Base-by-base conservation (phyloP, 2,113 vertebrate genomes). In the Anseranas semipalmata region DNA sequence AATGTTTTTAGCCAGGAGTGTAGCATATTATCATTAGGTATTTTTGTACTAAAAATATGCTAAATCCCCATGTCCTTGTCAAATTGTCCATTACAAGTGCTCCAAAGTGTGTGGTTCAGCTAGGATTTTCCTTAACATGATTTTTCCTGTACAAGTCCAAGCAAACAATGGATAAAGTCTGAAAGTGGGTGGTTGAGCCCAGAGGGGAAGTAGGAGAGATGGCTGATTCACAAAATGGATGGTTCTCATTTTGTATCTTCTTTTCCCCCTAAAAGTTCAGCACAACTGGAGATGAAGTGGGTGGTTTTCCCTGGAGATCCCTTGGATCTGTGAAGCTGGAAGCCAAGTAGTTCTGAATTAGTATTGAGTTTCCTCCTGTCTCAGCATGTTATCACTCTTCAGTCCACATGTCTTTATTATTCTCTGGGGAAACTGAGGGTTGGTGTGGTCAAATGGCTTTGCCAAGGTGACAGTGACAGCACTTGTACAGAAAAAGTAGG, bases 161-260 rank as follows among this genome's bases (percentile, higher is more conserved):
- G 45, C 71, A 83, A 95, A 95, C 91, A 94, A 95, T 95, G 87
- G 85, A 53, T 73, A 67, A 95, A 96, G 91, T 96, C 83, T 89
- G 80, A 82, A 95, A 96, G 92, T 95, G 91, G 62, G 89, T 0
- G 1, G 90, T 78, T 0, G 0, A 87, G 89, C 83, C 87, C 53
- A 24, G 62, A 93, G 88, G 85, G 76, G 56, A 90, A 73, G 74
- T 53, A 1, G 0, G 59, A 73, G 90, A 62, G 30, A 62, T 60
- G 60, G 70, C 70, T 85, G 87, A 66, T 79, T 76, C 87, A 92
- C 89, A 92, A 91, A 95, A 96, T 94, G 87, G 91, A 85, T 96
- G 95, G 70, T 78, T 67, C 80, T 87, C 43, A 24, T 63, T 89
- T 62, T 41, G 37, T 17, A 46, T 78, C 25, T 75, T 85, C 66